Evolutionary conservation across 1,140 invertebrate species (phyloP).

Genomic region (Zaprionus davidi): DNA sequence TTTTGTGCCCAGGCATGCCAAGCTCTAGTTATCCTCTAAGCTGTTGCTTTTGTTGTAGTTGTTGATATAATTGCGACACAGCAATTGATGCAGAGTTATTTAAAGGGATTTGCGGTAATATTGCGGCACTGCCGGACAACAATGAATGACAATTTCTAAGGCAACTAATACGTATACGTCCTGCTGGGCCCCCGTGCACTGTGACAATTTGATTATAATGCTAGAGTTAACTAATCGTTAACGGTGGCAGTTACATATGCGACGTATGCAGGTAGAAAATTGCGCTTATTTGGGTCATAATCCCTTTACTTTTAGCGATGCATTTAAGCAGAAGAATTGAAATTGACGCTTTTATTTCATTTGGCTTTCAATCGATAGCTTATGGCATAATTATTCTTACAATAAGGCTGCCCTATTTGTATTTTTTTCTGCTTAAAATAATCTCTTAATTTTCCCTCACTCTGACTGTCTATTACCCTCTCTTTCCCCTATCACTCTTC

Average conservation of each 20-base stretch:
- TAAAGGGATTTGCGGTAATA: constrained; percentile 9
- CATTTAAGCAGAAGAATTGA: not conserved
- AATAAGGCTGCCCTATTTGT: not conserved
- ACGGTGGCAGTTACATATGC: too few relatives aligned
- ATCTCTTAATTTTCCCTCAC: not conserved
- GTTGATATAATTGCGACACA: constrained; percentile 10
- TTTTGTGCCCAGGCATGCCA: constrained; percentile 1
- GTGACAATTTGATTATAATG: constrained; percentile 2
- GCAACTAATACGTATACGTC: not conserved
- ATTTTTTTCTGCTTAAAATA: not conserved
- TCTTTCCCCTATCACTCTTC: not conserved
- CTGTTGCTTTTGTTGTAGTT: not conserved
- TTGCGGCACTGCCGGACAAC: not conserved
- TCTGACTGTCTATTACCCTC: not conserved
- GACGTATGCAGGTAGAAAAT: not conserved
- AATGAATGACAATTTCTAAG: constrained; percentile 1
- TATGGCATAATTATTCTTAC: not conserved
- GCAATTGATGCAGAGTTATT: constrained; percentile 17
- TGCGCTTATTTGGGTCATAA: not conserved
- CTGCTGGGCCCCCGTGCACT: not conserved
- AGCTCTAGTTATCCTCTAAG: not conserved
- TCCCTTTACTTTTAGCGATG: not conserved
- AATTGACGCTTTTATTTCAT: not conserved
- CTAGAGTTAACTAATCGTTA: not conserved
- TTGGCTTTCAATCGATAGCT: not conserved